A percentile compares a stretch with the other conserved stretches of the same genome.
phyloP scores from a whole-genome alignment of 2,113 vertebrate genomes.

The Petroica traversi region DNA sequence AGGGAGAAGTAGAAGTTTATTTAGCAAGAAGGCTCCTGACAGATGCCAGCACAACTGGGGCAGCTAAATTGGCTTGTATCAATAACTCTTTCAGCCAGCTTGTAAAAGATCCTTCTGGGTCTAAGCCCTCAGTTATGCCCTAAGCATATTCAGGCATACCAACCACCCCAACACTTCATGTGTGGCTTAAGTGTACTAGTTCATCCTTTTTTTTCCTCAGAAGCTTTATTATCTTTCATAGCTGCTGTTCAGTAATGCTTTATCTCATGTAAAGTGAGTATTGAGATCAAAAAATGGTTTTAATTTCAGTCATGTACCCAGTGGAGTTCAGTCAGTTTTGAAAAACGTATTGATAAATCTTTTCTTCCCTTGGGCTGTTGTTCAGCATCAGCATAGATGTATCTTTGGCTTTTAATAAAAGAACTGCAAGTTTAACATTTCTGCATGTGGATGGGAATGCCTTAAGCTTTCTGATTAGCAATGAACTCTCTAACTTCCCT shows the following conservation, averaged over 20 bases:
- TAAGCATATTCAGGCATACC: not conserved
- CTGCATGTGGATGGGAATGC: not conserved
- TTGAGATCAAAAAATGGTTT: not conserved
- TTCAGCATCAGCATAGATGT: not conserved
- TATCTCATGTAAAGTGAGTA: not conserved
- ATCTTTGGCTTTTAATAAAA: not conserved
- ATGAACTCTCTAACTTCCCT: not conserved
- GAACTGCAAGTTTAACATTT: not conserved
- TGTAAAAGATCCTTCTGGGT: conserved; percentile 28
- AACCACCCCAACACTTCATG: not conserved
- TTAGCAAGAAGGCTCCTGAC: conserved; percentile 53
- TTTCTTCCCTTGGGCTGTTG: not conserved
- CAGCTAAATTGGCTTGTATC: conserved; percentile 50
- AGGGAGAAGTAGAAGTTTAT: conserved; percentile 45
- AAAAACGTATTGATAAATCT: not conserved
- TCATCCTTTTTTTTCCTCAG: not conserved
- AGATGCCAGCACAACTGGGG: conserved; percentile 46
- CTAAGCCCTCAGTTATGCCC: not conserved
- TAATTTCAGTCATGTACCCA: not conserved
- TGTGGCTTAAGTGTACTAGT: not conserved
- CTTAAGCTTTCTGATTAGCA: not conserved
- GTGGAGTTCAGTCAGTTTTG: not conserved
- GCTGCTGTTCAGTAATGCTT: not conserved
- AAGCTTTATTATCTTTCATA: not conserved
- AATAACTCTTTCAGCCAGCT: conserved; percentile 42